Percentiles rank a stretch among this genome's conserved stretches.
phyloP scores from a whole-genome alignment of 1,140 invertebrate genomes.

The Plodia interpunctella region DNA sequence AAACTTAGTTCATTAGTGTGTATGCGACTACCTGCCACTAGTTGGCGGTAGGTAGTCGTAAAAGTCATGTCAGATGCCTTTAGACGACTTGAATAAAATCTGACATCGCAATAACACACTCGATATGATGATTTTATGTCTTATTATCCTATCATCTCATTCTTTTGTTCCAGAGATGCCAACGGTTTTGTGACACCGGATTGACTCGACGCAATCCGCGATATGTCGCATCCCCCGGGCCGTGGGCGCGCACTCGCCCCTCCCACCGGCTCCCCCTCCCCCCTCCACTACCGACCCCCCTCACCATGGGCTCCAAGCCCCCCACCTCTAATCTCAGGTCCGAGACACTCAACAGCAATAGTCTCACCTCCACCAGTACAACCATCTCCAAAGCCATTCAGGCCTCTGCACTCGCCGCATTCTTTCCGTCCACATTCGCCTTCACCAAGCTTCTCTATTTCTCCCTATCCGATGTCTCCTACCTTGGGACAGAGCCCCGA shows the following conservation, averaged over 20 bases:
- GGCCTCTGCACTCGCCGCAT: slow-evolving; percentile 76
- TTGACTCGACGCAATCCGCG: slow-evolving; percentile 72
- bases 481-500: slow-evolving; percentile 79
- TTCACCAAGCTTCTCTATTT: slow-evolving; percentile 71
- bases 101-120: too few species aligned
- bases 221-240: slow-evolving; percentile 78
- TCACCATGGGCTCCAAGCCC: slow-evolving; percentile 81
- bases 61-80: too few species aligned
- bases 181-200: slow-evolving; percentile 71
- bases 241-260: slow-evolving; percentile 71
- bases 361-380: slow-evolving; percentile 69
- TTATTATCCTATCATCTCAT: too few species aligned
- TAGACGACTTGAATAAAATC: too few species aligned
- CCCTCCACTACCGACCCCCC: slow-evolving; percentile 79
- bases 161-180: slow-evolving; percentile 72
- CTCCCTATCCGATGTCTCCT: slow-evolving; percentile 73
- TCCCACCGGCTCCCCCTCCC: slow-evolving; percentile 68
- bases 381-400: slow-evolving; percentile 68
- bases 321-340: slow-evolving; percentile 79
- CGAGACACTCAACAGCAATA: slow-evolving; percentile 69
- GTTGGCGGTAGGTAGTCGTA: too few species aligned
- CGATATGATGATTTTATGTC: too few species aligned
- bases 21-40: too few species aligned
- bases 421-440: slow-evolving; percentile 62
- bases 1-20: too few species aligned